Base-by-base conservation (phyloP, 1,140 invertebrate genomes). In the Radopholus similis region DNA sequence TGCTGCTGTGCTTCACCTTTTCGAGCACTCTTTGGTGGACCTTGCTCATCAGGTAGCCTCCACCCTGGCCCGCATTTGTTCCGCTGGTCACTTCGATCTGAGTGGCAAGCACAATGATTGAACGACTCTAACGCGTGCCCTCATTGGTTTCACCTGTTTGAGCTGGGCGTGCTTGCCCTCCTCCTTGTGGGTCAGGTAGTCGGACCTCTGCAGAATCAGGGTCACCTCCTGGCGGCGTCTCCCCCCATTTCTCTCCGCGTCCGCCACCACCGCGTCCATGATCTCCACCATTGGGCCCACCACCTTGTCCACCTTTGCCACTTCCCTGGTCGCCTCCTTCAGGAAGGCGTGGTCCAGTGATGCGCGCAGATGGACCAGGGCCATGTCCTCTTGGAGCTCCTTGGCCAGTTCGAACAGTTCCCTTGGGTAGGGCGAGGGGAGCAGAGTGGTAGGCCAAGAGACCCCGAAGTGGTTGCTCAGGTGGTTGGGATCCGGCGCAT, bases 31-130 rank as follows among this genome's bases (percentile, higher is more conserved):
- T 58, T 21, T 66, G 32, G n/a, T 35, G 18, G 6, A 62, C 59
- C 82, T 54, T 51, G 64, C 68, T 30, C 86, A 70, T 56, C 82
- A 70, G 37, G 89, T 88, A 66, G 87, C 95, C 95, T 81, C 92
- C 92, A 28, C 91, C 89, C 53, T 93, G 90, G 81, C 96, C 93
- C 73, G 91, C 91, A 87, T 96, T 97, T 80, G 95, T 88, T 87
- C 97, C 93, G 73, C n/a, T n/a, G n/a, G n/a, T n/a, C n/a, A n/a
- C n/a, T n/a, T n/a, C n/a, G n/a, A n/a, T n/a, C n/a, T n/a, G n/a
- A n/a, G n/a, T n/a, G n/a, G n/a, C n/a, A n/a, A n/a, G n/a, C n/a
- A n/a, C 57, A 60, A 35, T 71, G 75, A 51, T 78, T 76, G 62
- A 74, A 77, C 4, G 80, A 57, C 13, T 57, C 58, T 26, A 38